phyloP scores from a whole-genome alignment of 2,797 vertebrate species.

The Catostomus latipinnis region DNA sequence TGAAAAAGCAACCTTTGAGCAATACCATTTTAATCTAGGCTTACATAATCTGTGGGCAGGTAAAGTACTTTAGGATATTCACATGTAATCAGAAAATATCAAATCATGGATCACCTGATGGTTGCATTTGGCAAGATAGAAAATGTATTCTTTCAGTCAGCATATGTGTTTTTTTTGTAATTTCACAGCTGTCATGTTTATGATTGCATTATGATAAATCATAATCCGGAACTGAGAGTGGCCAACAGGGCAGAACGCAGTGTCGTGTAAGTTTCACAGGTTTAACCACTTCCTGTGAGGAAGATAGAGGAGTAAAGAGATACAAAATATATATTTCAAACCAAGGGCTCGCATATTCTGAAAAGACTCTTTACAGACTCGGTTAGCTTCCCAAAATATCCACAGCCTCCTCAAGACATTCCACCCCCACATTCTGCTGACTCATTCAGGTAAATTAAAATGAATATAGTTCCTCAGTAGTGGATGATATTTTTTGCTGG shows the following conservation, averaged over 20 bases:
- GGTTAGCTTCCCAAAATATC: conserved; percentile 25
- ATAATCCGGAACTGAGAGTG: conserved; percentile 39
- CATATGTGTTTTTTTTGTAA: conserved; percentile 1
- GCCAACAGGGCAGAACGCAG: conserved; percentile 32
- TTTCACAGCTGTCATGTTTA: conserved; percentile 45
- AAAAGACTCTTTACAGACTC: not conserved
- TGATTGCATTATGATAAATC: conserved; percentile 29
- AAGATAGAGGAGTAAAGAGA: not conserved
- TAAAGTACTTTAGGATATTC: not conserved
- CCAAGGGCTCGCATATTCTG: not conserved
- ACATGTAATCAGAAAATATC: not conserved
- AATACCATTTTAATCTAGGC: no score
- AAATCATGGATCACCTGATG: not conserved
- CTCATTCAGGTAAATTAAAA: conserved; percentile 54
- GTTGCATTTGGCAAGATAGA: not conserved
- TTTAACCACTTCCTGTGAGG: conserved; percentile 48
- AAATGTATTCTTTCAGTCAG: conserved; percentile 17
- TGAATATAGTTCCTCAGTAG: not conserved
- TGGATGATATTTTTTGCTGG: conserved; percentile 18
- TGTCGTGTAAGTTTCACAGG: conserved; percentile 25
- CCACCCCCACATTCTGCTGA: conserved; percentile 19
- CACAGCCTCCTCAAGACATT: conserved; percentile 11
- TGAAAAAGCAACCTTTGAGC: no score
- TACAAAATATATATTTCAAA: not conserved
- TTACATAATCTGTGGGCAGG: no score